Conservation (phyloP, 2,113 vertebrate genomes). For the Aspiorhynchus laticeps region DNA sequence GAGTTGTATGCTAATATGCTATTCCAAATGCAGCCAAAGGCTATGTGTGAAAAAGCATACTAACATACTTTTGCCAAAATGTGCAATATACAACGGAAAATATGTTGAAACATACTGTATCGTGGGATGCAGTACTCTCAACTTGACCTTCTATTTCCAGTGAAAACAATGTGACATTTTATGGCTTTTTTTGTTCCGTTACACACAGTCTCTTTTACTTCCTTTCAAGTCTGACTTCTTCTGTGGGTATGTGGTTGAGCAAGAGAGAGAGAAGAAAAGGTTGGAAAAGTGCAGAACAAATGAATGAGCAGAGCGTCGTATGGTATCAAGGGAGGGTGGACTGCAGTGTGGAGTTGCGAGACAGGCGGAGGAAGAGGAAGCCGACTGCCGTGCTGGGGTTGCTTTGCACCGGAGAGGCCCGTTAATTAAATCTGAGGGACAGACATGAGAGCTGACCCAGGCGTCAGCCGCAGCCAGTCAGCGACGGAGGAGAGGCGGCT, state of each 20-base stretch:
- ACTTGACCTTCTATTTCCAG: too few species aligned
- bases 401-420: slow-evolving; percentile 68
- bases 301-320: slow-evolving; percentile 66
- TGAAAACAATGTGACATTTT: too few species aligned
- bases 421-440: slow-evolving; percentile 85
- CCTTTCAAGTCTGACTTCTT: slow-evolving; percentile 58
- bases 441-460: slow-evolving; percentile 76
- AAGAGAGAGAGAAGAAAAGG: slow-evolving; percentile 32
- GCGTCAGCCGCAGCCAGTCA: slow-evolving; percentile 68
- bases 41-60: background rate
- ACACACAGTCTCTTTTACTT: slow-evolving; percentile 56
- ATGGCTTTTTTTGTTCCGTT: slow-evolving; percentile 9
- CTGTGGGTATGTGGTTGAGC: slow-evolving; percentile 51
- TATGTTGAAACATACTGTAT: too few species aligned
- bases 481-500: slow-evolving; percentile 42
- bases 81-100: too few species aligned
- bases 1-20: background rate
- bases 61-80: too few species aligned
- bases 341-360: slow-evolving; percentile 61
- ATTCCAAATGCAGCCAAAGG: background rate
- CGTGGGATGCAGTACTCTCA: too few species aligned
- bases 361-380: slow-evolving; percentile 68
- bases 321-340: slow-evolving; percentile 72
- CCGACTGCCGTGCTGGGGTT: slow-evolving; percentile 66
- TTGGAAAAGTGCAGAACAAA: slow-evolving; percentile 59